Conservation (phyloP, 2,797 vertebrate species). For the Pterois miles region DNA sequence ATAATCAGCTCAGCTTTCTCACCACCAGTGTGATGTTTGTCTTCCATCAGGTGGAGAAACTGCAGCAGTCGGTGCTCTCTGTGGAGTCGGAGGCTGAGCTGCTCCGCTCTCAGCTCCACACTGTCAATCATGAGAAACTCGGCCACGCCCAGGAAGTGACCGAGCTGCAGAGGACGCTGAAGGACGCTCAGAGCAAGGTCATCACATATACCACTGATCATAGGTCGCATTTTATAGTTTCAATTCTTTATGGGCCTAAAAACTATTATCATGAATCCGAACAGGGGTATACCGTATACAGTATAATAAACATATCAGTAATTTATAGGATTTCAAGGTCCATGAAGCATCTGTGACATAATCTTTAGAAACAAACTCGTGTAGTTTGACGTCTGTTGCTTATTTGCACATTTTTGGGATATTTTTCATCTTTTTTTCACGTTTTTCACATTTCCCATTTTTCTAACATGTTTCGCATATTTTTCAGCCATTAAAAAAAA, state of each 20-base stretch:
- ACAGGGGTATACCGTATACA: no score
- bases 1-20: background rate
- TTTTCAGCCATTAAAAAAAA: no score
- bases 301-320: no score
- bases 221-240: no score
- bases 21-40: background rate
- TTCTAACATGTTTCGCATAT: background rate
- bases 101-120: conserved; percentile 72
- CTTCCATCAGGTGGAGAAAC: conserved; percentile 68
- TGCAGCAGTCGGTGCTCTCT: conserved; percentile 59
- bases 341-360: no score
- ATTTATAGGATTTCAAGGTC: no score
- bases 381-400: background rate
- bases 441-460: background rate
- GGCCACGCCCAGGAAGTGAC: conserved; percentile 66
- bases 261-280: no score
- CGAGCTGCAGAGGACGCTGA: conserved; percentile 63
- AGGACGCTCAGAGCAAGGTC: conserved; percentile 74
- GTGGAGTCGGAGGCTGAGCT: conserved; percentile 68
- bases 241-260: no score
- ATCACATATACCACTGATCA: background rate
- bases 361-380: background rate
- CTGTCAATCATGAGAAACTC: conserved; percentile 61
- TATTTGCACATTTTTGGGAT: no score
- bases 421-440: background rate